Base-by-base conservation (phyloP, 2,888 invertebrate species). In the Phymatocera aterrima region DNA sequence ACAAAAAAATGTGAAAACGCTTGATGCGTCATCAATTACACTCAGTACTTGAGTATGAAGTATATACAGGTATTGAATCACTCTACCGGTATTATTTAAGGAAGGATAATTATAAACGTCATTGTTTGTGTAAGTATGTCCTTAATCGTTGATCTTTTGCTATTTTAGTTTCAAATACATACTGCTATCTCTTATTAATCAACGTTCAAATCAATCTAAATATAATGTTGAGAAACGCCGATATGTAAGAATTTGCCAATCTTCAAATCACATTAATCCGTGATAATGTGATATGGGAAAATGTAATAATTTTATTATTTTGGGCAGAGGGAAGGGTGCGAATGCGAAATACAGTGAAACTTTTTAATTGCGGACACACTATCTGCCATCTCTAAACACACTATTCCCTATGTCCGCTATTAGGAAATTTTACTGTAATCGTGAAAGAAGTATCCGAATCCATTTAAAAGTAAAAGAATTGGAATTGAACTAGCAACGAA, bases 1-100 rank as follows among this genome's bases (percentile, higher is more conserved):
- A 75, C 24, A 57, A 54, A 75, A 31, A 75, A 57, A 57, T 75
- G 40, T 57, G 75, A 40, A 75, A 75, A 60, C 40, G 37, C 21
- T 24, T 2, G 6, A 72, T 51, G 31, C 12, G 8, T 18, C 12
- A 21, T 54, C 37, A 51, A 51, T 72, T 21, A 5, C 12, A 28
- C 0, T 61, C 61, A 8, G n/a, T 18, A 72, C 1, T 28, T 46
- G 8, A 43, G 15, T 28, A 28, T 46, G 28, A 68, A 68, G 37
- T 61, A 68, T 68, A 54, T 34, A 21, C 3, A 72, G 3, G 5
- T 72, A 48, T 31, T 46, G 31, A 37, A 72, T 37, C 31, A 34
- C 28, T 51, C 24, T 51, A 54, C 34, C 18, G 18, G 21, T n/a
- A 54, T 10, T 40, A 31, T 72, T 51, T 0, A 48, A 34, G 31